phyloP scores from a whole-genome alignment of 1,140 invertebrate genomes.

The Pogonus chalceus region DNA sequence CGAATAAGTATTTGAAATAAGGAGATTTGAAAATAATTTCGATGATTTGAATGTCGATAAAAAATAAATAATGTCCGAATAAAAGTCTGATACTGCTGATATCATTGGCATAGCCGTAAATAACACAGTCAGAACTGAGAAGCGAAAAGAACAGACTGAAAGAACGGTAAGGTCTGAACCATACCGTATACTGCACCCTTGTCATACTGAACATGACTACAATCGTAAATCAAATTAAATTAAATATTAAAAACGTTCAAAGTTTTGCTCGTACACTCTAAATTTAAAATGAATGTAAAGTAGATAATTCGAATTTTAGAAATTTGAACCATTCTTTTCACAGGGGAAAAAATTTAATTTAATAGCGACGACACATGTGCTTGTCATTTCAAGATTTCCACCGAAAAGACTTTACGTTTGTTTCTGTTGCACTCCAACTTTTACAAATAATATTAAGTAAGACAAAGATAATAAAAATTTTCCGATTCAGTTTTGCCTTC shows the following conservation, averaged over 20 bases:
- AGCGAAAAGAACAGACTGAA: not conserved
- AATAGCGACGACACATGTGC: slow-evolving; percentile 35
- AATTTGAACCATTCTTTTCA: slow-evolving; percentile 33
- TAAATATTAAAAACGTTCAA: slow-evolving; percentile 38
- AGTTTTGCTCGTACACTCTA: slow-evolving; percentile 29
- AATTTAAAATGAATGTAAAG: slow-evolving; percentile 38
- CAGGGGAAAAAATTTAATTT: slow-evolving; percentile 36
- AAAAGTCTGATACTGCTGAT: not conserved
- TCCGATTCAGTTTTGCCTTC: not conserved
- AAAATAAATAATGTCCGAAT: no score
- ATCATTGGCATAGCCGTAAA: not conserved
- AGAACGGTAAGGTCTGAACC: not conserved
- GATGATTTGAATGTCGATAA: no score
- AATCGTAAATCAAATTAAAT: slow-evolving; percentile 37
- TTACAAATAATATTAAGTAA: no score
- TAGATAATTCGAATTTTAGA: slow-evolving; percentile 37
- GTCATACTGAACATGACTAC: slow-evolving; percentile 28
- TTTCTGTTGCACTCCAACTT: no score
- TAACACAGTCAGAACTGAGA: not conserved
- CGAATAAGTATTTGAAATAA: no score
- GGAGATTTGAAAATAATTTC: no score
- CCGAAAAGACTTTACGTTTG: not conserved
- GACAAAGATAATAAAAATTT: no score
- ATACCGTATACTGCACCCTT: not conserved
- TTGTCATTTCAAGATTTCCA: slow-evolving; percentile 32